A percentile compares a stretch with the other conserved stretches of the same genome.
Evolutionary conservation across 2,113 vertebrate species (phyloP).

Genomic region (Oreocharis arfaki): DNA sequence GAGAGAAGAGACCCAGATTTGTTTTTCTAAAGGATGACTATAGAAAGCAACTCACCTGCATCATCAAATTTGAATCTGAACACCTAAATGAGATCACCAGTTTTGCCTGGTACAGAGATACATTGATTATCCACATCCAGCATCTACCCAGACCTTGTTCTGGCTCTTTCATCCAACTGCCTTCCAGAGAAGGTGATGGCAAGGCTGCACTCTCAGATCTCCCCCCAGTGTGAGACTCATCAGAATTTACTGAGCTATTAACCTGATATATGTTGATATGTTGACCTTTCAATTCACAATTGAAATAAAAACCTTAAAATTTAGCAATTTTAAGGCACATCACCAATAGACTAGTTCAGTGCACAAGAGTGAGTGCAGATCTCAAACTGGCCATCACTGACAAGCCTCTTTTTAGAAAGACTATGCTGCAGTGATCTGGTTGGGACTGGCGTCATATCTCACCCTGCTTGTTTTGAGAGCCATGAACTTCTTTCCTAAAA

Average conservation of each 20-base stretch:
- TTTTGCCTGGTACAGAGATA: not conserved
- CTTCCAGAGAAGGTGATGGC: not conserved
- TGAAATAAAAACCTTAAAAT: not conserved
- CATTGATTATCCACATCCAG: not conserved
- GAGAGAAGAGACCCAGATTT: not conserved
- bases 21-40: not conserved
- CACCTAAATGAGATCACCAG: not conserved
- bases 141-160: not conserved
- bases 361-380: not conserved
- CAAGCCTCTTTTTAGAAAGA: not conserved
- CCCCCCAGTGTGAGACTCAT: not conserved
- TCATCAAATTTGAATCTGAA: not conserved
- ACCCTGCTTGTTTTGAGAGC: not conserved
- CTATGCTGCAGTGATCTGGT: not conserved
- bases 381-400: not conserved
- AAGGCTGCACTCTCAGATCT: not conserved
- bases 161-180: not conserved
- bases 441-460: not conserved
- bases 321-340: not conserved
- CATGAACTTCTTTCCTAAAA: not conserved
- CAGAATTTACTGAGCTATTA: not conserved
- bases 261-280: not conserved
- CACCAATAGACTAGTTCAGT: not conserved
- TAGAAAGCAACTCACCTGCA: not conserved
- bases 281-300: not conserved